phyloP scores from a whole-genome alignment of 2,113 vertebrate species.

The Vidua macroura region DNA sequence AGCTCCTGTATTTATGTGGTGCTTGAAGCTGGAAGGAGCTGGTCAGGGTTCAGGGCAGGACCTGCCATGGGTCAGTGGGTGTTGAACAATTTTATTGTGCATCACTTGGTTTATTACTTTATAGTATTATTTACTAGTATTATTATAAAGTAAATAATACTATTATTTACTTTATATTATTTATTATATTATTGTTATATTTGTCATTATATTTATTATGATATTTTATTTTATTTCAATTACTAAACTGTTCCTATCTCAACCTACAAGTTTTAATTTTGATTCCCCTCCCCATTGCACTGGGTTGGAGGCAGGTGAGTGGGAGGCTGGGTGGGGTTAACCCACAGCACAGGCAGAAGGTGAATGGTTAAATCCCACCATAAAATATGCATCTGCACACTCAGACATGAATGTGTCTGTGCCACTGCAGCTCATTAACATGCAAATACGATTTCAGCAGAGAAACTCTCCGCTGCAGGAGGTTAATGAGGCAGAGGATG shows the following conservation, averaged over 20 bases:
- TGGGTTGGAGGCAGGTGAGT: not conserved
- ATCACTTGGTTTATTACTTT: no score
- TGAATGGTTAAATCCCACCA: not conserved
- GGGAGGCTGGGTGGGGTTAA: not conserved
- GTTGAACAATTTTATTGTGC: not conserved
- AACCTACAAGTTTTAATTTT: no score
- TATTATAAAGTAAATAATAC: no score
- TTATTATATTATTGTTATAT: not conserved
- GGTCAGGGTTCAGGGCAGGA: not conserved
- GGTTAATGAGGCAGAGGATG: conserved; percentile 34
- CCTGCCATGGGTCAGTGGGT: not conserved
- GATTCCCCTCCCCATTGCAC: not conserved
- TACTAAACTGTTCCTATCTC: not conserved
- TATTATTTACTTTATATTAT: not conserved
- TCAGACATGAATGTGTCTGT: not conserved
- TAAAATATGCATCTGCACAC: not conserved
- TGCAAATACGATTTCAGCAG: not conserved
- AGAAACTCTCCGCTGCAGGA: not conserved
- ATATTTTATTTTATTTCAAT: not conserved
- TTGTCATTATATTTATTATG: no score
- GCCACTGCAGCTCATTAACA: conserved; percentile 37
- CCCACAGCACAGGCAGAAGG: not conserved
- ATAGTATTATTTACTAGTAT: not conserved
- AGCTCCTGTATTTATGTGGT: not conserved
- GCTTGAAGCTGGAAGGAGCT: not conserved